Base-by-base conservation (phyloP, 2,888 invertebrate species). In the Cosmia trapezina region DNA sequence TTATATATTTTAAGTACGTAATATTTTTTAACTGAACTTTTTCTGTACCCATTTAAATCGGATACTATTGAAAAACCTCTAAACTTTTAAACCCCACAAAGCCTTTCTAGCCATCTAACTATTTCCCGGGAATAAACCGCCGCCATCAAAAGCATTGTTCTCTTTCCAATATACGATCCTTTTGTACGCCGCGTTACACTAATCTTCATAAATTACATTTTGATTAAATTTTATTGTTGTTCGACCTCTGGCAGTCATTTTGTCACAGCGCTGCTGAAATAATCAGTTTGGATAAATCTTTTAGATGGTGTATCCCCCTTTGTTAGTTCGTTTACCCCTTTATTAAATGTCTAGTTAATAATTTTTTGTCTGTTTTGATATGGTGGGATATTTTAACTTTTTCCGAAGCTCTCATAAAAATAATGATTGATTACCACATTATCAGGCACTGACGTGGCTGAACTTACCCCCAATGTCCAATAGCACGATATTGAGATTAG, bases 161-260 rank as follows among this genome's bases (percentile, higher is more conserved):
- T 85, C 87, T 85, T 89, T 89, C 89, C 88, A 90, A 91, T 92
- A 89, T 88, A 85, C 83, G 87, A 88, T 88, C 89, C 89, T 80
- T 89, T 91, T 92, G 90, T 90, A 84, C 78, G 77, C 83, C 84
- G 81, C 81, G 86, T 89, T 88, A 90, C 89, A 90, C 89, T 91
- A 90, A 92, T 93, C 92, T 90, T 90, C 89, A 90, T 92, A 90
- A 91, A 91, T 92, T 91, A 91, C 89, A 81, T 88, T 89, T 89
- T 89, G 88, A 90, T 91, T 90, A 90, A 89, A 88, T 86, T 86
- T 87, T 88, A 83, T 88, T 88, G 84, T 85, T 84, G 73, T 71
- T 73, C 68, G 80, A 81, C 81, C 77, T 83, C 78, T 75, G 56
- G 63, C 59, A 76, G 79, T 81, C 54, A 81, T 81, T 76, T 82